Base-by-base conservation (phyloP, 2,888 invertebrate species). In the Pyrocoelia pectoralis region DNA sequence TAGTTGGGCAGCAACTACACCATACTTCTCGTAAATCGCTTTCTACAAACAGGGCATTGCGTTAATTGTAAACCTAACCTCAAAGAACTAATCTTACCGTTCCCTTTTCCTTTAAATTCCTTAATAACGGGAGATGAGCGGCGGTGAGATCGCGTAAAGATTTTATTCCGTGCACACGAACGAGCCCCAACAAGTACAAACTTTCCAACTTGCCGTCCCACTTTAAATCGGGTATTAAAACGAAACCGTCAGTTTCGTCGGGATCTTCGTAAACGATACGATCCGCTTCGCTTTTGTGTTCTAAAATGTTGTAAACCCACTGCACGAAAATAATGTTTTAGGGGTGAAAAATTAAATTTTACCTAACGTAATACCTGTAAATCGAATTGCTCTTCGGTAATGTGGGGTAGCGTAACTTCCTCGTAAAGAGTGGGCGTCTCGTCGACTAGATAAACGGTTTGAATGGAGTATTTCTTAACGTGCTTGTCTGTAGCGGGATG, bases 241-340 rank as follows among this genome's bases (percentile, higher is more conserved):
- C 84, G 78, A 98, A 98, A 0, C 98, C 97, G 66, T 82, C 88
- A 46, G 87, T 86, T 1, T 91, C 87, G 77, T 94, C 89, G 3
- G 85, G 73, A 79, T 95, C 93, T 79, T 94, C 93, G 78, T 88
- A 92, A 4, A 97, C 85, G 50, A 99, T 90, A 67, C 95, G 87
- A 17, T 98, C 97, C 1, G 85, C 83, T 83, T 99, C 99, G 49
- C 91, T 89, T 79, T 93, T 94, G 74, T 95, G 95, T 58, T 95
- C 93, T 55, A 99, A 80, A 66, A 99, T 95, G 80, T 99, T 99
- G 80, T 94, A 93, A 0, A 98, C 93, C 99, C 99, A 99, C 94
- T 97, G 82, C 14, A 24, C 24, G 24, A 87, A 66, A 38, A 60
- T 48, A 24, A 4, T 3, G 24, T 24, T 6, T 3, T 24, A 2